A percentile compares a stretch with the other conserved stretches of the same genome.
Evolutionary conservation across 2,113 vertebrate species (phyloP).

Genomic region (Mohoua ochrocephala): DNA sequence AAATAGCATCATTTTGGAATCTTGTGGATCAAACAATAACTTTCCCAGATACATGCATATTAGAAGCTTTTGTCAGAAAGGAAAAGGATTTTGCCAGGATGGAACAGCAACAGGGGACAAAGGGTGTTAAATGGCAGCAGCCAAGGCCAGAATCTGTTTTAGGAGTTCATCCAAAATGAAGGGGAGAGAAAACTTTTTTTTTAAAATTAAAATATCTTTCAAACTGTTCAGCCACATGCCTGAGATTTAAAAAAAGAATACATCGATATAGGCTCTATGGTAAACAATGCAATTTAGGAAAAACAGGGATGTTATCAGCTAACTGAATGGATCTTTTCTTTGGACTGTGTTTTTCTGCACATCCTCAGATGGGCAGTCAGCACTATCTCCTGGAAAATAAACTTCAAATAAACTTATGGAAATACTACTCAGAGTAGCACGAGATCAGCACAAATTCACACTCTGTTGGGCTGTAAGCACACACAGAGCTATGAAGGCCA

Average conservation of each 20-base stretch:
- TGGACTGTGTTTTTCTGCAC: not conserved
- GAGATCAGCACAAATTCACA: not conserved
- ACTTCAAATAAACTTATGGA: not conserved
- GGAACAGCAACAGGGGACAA: not conserved
- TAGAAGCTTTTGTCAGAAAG: not conserved
- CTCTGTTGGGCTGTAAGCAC: not conserved
- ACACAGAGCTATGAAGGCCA: not conserved
- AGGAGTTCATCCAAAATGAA: not conserved
- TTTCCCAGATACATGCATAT: not conserved
- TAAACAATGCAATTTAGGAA: not conserved
- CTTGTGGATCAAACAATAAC: not conserved
- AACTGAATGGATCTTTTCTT: not conserved
- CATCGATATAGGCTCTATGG: not conserved
- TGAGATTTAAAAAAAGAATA: not conserved
- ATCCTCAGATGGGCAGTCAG: not conserved
- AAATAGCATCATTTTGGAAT: not conserved
- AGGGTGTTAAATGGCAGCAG: not conserved
- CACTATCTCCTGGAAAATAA: not conserved
- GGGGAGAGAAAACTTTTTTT: accelerated
- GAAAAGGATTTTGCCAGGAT: not conserved
- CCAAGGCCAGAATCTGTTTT: not conserved
- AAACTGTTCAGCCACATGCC: not conserved
- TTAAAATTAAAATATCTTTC: not conserved
- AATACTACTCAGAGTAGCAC: not conserved
- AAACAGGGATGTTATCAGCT: not conserved